Conservation (phyloP, 2,888 invertebrate species). For the Trypoxylon attenuatum region DNA sequence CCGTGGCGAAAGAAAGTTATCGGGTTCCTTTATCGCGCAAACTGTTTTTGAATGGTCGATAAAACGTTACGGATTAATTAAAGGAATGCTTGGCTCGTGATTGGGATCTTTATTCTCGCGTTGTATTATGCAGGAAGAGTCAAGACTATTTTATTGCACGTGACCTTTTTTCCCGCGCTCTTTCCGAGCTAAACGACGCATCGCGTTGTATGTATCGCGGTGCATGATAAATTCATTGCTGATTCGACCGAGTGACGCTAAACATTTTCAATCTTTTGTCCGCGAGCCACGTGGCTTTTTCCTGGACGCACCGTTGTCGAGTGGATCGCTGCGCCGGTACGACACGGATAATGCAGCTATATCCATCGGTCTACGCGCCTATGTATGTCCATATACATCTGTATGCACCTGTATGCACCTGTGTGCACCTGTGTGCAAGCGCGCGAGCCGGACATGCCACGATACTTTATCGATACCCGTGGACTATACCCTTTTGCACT, state of each 20-base stretch:
- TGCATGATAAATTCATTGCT: constrained; percentile 8
- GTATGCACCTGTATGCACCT: constrained; percentile 17
- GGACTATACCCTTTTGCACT: background rate
- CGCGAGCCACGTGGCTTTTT: constrained; percentile 24
- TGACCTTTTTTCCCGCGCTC: too few species aligned
- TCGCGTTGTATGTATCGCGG: too few species aligned
- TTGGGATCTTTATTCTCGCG: background rate
- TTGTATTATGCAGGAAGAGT: background rate
- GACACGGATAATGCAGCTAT: constrained; percentile 41
- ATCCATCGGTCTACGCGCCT: constrained; percentile 24
- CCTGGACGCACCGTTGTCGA: constrained; percentile 17
- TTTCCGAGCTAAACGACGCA: too few species aligned
- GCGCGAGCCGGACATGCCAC: constrained; percentile 31
- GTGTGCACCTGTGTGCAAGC: constrained; percentile 38
- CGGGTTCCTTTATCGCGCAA: background rate
- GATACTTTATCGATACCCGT: constrained; percentile 26
- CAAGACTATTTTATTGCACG: too few species aligned
- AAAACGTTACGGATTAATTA: background rate
- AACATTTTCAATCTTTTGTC: constrained; percentile 19
- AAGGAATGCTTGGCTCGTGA: background rate
- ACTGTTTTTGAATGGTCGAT: background rate
- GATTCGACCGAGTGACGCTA: constrained; percentile 8
- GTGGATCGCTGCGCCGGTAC: constrained; percentile 32
- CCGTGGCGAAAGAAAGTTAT: constrained; percentile 13
- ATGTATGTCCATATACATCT: constrained; percentile 19